Evolutionary conservation across 1,140 invertebrate species (phyloP), one percentile per base, ranked within the genome.

Genomic region (Nebria ingens): DNA sequence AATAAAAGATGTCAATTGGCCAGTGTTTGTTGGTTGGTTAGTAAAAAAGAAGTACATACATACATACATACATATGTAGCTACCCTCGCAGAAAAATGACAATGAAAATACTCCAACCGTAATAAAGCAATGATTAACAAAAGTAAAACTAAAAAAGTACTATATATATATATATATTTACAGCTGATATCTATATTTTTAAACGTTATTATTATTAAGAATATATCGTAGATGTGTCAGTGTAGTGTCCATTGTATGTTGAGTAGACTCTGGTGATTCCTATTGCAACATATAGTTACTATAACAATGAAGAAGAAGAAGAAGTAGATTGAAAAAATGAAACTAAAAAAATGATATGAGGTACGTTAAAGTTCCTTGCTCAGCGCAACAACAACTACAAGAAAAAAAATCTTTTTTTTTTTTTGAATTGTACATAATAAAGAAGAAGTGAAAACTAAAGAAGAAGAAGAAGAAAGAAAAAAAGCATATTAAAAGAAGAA

Each of bases 241-340:
- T 67, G 64, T 69, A 67, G 66, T 66, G 64, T 64, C 40, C 17
- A 66, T 61, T 68, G 64, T 63, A 65, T 62, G 60, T 64, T 68
- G 61, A 66, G 64, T 68, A 66, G 66, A 62, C 63, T 53, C 60
- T 60, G 66, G 69, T 66, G 69, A 69, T 71, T 71, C 69, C 69
- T 71, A 70, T 63, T 64, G 69, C 69, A 71, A 71, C 69, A 62
- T 65, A 71, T 70, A 71, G 69, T 71, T 71, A 71, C 69, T 71
- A 71, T 54, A 60, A 61, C 57, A 63, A 22, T 58, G 55, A 51
- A 29, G 57, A 42, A 52, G 40, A 56, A 21, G 42, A 40, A 52
- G 57, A 49, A 51, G 22, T n/a, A 55, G 15, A 45, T 21, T 15
- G 15, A 15, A 20, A 22, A 55, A 23, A 34, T 49, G 54, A 15